Evolutionary conservation across 1,140 invertebrate genomes (phyloP).

Genomic region (Brachionus asplanchnoidis): DNA sequence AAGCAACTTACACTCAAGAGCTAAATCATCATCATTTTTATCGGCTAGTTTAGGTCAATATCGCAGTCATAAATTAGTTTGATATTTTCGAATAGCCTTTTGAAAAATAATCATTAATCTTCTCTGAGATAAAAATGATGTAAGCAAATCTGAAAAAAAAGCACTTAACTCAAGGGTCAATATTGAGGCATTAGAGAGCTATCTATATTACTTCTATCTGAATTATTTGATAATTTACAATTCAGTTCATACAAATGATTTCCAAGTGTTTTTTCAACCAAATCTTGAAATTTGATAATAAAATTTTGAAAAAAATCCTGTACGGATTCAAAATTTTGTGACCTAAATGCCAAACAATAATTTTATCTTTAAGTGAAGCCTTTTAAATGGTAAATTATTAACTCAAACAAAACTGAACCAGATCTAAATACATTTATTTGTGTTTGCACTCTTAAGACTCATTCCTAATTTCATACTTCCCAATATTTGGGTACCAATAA

Average conservation of each 20-base stretch:
- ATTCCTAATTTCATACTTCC: not conserved
- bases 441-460: not conserved
- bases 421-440: not conserved
- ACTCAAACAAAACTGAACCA: not conserved
- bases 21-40: slow-evolving; percentile 18
- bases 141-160: not conserved
- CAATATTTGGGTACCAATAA: not conserved
- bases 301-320: not conserved
- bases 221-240: slow-evolving; percentile 15
- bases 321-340: not conserved
- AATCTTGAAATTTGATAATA: not conserved
- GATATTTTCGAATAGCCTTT: slow-evolving; percentile 19
- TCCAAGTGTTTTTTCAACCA: not conserved
- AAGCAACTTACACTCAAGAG: not conserved
- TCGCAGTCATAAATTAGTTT: slow-evolving; percentile 20
- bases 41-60: slow-evolving; percentile 18
- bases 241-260: not conserved
- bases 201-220: not conserved
- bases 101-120: slow-evolving; percentile 20
- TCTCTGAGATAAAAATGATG: not conserved
- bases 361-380: not conserved
- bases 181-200: not conserved
- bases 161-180: slow-evolving; percentile 11
- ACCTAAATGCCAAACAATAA: not conserved
- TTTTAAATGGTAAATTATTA: not conserved